These are phyloP conservation scores for Ariolimax columbianus DNA, from an alignment of 2,888 invertebrate species.

Conservation along the genomic window DNA sequence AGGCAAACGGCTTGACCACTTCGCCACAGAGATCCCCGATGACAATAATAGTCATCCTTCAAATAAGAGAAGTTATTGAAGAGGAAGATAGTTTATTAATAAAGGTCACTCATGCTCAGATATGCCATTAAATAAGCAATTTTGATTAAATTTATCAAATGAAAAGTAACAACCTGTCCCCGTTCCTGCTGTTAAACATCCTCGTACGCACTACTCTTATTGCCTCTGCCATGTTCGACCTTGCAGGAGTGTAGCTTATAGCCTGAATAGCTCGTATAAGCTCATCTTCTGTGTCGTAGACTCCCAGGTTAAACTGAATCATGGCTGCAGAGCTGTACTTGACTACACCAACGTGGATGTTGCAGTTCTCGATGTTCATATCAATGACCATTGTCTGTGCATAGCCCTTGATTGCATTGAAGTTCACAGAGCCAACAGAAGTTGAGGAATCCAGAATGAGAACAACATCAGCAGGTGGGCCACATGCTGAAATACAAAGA, in stretches of 20 bases:
- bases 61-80: no score
- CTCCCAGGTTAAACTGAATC: slow-evolving; percentile 69
- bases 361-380: slow-evolving; percentile 69
- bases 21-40: no score
- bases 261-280: slow-evolving; percentile 63
- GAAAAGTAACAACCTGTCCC: slow-evolving; percentile 62
- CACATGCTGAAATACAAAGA: slow-evolving; percentile 64
- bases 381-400: slow-evolving; percentile 69
- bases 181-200: slow-evolving; percentile 68
- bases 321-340: slow-evolving; percentile 75
- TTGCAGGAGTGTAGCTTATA: slow-evolving; percentile 69
- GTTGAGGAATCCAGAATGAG: slow-evolving; percentile 74
- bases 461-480: slow-evolving; percentile 71
- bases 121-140: no score
- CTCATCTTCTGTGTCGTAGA: slow-evolving; percentile 59
- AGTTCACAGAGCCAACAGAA: slow-evolving; percentile 67
- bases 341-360: slow-evolving; percentile 70
- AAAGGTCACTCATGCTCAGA: no score
- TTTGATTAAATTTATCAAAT: not conserved
- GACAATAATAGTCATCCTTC: no score
- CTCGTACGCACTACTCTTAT: slow-evolving; percentile 62
- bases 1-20: no score
- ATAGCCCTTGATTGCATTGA: slow-evolving; percentile 69
- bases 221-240: slow-evolving; percentile 74
- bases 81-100: no score